Base-by-base conservation (phyloP, 2,797 vertebrate species). In the Cuculus canorus region DNA sequence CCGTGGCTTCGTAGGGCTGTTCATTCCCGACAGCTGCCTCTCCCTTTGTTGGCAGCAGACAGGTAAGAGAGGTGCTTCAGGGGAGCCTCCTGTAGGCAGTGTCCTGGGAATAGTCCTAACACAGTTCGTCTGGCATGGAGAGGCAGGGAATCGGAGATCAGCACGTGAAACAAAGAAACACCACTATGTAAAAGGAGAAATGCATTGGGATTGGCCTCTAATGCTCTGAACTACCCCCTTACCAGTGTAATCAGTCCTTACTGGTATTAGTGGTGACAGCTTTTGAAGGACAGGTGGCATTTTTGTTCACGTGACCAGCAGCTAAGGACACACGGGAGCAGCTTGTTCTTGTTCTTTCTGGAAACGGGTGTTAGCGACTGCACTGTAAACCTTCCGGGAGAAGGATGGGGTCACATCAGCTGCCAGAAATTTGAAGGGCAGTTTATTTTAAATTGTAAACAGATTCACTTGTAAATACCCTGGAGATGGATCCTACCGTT, bases 261-360 rank as follows among this genome's bases (percentile, higher is more conserved):
- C 33, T 90, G 82, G 30, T 47, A 52, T 65, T 52, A 0, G 0
- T 33, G 33, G 86, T 75, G 45, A 57, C 53, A 83, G 63, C 43
- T 48, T 80, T 54, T 88, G 77, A 71, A 75, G 72, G 73, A 86
- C 73, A 86, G 83, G 73, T 83, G 86, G 47, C 86, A 88, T 84
- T 96, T 96, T 96, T 93, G 77, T 93, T 81, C 86, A 35, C 4
- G 3, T 41, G 53, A 63, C 39, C 28, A 39, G 84, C 16, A 8
- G 41, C 75, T 60, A 45, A 75, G 80, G 80, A 45, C 61, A 52
- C 64, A 13, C 41, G 41, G 43, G 61, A 72, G 48, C 77, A 93
- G 63, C 37, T 88, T 69, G 73, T 94, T 77, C 86, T 95, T 88
- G 79, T 47, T 70, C 68, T 50, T 32, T 60, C 90, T 83, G 80